These are phyloP conservation scores for Lepidurus couesii DNA, from an alignment of 1,140 invertebrate genomes.

Conservation along the genomic window DNA sequence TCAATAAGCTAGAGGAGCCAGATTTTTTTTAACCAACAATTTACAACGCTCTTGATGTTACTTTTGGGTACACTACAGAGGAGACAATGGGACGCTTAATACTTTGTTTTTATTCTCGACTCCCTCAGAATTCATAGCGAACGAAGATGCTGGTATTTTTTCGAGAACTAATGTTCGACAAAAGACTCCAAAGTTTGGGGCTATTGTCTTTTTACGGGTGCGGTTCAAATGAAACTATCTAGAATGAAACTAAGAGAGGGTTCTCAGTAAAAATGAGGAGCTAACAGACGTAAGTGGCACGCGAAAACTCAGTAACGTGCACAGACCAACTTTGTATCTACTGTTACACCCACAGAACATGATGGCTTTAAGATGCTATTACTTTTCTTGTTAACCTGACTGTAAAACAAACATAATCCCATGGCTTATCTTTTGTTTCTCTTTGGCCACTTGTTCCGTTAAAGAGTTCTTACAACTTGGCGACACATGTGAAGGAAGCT, in stretches of 20 bases:
- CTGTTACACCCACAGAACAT: too few relatives aligned
- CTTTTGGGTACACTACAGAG: neutral
- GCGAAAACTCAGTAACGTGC: neutral
- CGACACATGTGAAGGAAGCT: too few relatives aligned
- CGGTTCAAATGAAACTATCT: neutral
- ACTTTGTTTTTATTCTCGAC: neutral
- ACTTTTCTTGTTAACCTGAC: too few relatives aligned
- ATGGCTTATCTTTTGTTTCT: too few relatives aligned
- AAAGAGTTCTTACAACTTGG: too few relatives aligned
- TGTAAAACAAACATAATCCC: too few relatives aligned
- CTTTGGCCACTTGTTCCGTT: too few relatives aligned
- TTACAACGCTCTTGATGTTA: neutral
- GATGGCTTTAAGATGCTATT: too few relatives aligned
- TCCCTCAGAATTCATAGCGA: neutral
- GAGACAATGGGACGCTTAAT: neutral
- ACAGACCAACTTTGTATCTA: neutral
- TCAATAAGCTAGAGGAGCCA: conserved; percentile 4
- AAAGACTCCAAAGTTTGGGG: too few relatives aligned
- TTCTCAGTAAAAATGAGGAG: neutral
- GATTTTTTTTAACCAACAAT: neutral
- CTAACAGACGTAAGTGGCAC: neutral
- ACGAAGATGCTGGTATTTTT: neutral
- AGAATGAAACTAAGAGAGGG: neutral
- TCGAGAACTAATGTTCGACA: neutral
- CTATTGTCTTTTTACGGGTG: neutral